Conservation (phyloP, 2,113 vertebrate species). For the Ia io region DNA sequence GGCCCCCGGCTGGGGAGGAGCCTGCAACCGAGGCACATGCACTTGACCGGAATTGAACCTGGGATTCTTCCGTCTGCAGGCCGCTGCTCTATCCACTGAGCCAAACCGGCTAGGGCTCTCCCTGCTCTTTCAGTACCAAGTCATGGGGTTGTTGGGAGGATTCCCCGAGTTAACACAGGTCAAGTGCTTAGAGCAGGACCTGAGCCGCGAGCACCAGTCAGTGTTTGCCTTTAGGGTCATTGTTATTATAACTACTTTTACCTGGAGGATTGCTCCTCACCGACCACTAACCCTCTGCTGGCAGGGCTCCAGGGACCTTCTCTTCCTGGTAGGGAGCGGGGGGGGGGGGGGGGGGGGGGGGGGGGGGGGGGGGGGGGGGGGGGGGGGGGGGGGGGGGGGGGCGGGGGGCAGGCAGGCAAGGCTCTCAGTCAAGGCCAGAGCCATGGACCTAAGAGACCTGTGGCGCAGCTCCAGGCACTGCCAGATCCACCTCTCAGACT, state of each 20-base stretch:
- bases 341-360: too few relatives aligned
- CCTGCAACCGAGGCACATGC: too few relatives aligned
- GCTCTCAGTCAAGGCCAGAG: not conserved
- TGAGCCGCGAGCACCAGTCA: rapidly evolving
- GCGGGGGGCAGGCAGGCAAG: not conserved
- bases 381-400: too few relatives aligned
- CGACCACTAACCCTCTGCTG: not conserved
- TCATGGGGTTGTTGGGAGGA: not conserved
- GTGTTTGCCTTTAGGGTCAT: not conserved
- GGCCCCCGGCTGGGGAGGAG: too few relatives aligned
- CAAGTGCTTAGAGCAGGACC: not conserved
- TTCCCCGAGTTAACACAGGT: not conserved
- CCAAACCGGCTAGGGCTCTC: too few relatives aligned
- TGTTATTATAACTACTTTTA: not conserved
- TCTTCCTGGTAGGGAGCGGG: not conserved
- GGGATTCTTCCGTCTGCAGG: too few relatives aligned
- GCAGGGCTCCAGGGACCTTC: not conserved
- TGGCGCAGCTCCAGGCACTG: not conserved
- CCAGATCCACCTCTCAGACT: not conserved
- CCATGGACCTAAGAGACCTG: not conserved
- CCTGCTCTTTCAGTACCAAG: not conserved
- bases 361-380: too few relatives aligned
- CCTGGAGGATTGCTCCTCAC: not conserved
- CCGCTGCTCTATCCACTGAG: too few relatives aligned
- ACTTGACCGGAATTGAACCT: too few relatives aligned